Evolutionary conservation across 2,888 invertebrate genomes (phyloP).

Genomic region (Diarsia dahlii): DNA sequence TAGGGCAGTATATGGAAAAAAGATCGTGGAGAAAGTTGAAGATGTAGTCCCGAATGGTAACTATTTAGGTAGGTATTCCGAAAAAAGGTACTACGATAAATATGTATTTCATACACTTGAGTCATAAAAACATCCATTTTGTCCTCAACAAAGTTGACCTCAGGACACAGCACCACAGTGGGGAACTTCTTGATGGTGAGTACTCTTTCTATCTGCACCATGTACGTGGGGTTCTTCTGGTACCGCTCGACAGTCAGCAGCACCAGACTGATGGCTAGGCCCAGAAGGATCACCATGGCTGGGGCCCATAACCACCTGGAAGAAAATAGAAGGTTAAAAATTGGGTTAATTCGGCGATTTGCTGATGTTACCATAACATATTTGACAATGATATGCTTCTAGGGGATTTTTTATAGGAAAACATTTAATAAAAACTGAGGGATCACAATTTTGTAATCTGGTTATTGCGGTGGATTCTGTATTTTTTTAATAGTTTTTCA

Average conservation of each 20-base stretch:
- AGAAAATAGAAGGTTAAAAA: slow-evolving; percentile 6
- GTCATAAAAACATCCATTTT: slow-evolving; percentile 74
- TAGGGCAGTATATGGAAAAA: neutral
- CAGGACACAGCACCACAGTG: slow-evolving; percentile 78
- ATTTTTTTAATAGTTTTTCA: neutral
- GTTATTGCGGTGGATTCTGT: neutral
- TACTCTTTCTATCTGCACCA: slow-evolving; percentile 65
- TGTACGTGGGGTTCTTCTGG: slow-evolving; percentile 75
- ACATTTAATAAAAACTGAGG: neutral
- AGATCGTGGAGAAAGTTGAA: neutral
- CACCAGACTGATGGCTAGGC: slow-evolving; percentile 68
- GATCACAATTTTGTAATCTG: neutral
- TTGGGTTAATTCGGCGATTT: neutral
- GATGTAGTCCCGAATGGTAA: neutral
- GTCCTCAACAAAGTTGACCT: slow-evolving; percentile 69
- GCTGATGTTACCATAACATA: neutral
- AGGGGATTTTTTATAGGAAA: neutral
- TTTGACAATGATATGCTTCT: neutral
- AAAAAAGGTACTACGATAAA: neutral
- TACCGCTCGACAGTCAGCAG: slow-evolving; percentile 70
- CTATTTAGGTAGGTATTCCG: neutral
- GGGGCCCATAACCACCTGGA: slow-evolving; percentile 75
- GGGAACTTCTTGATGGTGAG: slow-evolving; percentile 70
- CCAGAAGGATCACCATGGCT: slow-evolving; percentile 70
- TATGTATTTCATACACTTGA: slow-evolving; percentile 71